Conservation (phyloP, 1,140 invertebrate species). For the Monomorium pharaonis region DNA sequence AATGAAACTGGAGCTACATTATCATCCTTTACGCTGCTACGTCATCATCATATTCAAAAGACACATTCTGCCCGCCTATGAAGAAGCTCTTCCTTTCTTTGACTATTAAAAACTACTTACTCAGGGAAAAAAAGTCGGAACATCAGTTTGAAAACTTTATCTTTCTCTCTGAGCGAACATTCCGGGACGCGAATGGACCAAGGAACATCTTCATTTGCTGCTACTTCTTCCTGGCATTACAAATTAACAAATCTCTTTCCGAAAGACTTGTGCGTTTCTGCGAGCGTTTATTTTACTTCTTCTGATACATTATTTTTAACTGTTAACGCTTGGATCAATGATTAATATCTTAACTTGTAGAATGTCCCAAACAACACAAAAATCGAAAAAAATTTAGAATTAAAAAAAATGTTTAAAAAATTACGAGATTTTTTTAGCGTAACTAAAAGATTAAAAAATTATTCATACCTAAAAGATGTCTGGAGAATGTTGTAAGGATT, state of each 20-base stretch:
- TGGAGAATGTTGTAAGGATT: background rate
- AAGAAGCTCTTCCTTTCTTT: constrained; percentile 15
- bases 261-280: constrained; percentile 22
- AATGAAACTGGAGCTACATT: constrained; percentile 1
- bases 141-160: background rate
- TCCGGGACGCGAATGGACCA: background rate
- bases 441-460: background rate
- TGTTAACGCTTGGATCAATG: constrained; percentile 46
- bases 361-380: constrained; percentile 26
- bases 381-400: background rate
- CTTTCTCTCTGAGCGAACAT: background rate
- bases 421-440: background rate
- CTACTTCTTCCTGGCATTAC: constrained; percentile 9
- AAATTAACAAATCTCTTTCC: constrained; percentile 49
- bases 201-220: constrained; percentile 21
- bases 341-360: constrained; percentile 28
- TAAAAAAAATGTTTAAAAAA: background rate
- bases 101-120: constrained; percentile 3
- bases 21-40: constrained; percentile 23
- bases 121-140: background rate
- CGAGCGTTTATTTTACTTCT: constrained; percentile 38
- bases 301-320: constrained; percentile 25
- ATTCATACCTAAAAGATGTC: background rate
- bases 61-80: constrained; percentile 8
- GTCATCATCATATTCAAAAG: constrained; percentile 28